These are phyloP conservation scores for Rhopalosiphum padi DNA, from an alignment of 1,140 invertebrate genomes.

Conservation along the genomic window DNA sequence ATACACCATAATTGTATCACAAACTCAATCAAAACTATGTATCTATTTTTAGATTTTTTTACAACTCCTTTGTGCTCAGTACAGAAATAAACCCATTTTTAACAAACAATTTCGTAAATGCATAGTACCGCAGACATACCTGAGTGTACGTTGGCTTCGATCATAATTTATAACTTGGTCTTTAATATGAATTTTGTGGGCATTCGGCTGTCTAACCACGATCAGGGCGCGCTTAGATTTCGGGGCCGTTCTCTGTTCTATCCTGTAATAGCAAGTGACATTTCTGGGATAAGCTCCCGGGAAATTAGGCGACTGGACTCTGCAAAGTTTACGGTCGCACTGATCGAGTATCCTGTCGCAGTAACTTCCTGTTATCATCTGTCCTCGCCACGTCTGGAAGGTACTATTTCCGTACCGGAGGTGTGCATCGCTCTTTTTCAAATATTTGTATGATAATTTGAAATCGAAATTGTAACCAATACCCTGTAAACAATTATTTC, in stretches of 20 bases:
- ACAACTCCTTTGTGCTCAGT: background rate
- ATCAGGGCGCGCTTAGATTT: constrained; percentile 76
- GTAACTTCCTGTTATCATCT: constrained; percentile 75
- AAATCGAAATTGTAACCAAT: constrained; percentile 83
- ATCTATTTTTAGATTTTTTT: background rate
- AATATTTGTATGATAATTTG: constrained; percentile 82
- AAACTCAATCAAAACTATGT: background rate
- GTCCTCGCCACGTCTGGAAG: constrained; percentile 74
- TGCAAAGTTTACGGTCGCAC: constrained; percentile 71
- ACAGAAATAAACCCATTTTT: background rate
- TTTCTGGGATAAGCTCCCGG: constrained; percentile 86
- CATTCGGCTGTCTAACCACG: constrained; percentile 76
- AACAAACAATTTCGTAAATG: background rate
- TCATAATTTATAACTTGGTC: constrained; percentile 79
- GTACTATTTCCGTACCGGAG: constrained; percentile 79
- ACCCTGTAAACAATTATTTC: constrained; percentile 67
- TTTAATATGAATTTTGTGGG: constrained; percentile 81
- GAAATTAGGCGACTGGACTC: constrained; percentile 85
- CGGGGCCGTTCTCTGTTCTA: constrained; percentile 74
- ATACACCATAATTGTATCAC: background rate
- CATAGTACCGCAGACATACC: constrained; percentile 64
- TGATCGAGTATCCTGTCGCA: constrained; percentile 80
- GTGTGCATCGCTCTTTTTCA: constrained; percentile 75
- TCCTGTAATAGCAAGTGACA: constrained; percentile 81
- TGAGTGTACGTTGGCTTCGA: constrained; percentile 75